phyloP scores from a whole-genome alignment of 2,888 invertebrate species.

The Synergus gifuensis region DNA sequence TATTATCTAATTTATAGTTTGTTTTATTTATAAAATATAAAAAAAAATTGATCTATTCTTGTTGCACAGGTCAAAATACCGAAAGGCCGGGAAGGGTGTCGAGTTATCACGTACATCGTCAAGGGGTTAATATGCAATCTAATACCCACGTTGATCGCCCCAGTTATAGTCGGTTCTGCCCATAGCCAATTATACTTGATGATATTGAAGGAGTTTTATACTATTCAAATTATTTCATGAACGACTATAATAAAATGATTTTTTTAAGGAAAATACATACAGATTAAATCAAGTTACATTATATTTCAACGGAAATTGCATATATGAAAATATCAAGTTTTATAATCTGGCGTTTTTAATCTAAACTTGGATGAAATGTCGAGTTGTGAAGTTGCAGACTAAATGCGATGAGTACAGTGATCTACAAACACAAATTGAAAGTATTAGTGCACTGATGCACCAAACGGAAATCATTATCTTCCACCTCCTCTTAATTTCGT shows the following conservation, averaged over 20 bases:
- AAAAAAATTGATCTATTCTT: too few relatives aligned
- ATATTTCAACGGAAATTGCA: too few relatives aligned
- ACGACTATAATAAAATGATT: not conserved
- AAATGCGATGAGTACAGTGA: constrained; percentile 16
- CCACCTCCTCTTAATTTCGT: constrained; percentile 13
- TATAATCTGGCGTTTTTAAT: constrained; percentile 14
- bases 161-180: not conserved
- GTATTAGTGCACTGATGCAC: not conserved
- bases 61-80: not conserved
- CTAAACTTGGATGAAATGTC: constrained; percentile 2
- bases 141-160: not conserved
- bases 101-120: not conserved
- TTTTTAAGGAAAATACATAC: too few relatives aligned
- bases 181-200: not conserved
- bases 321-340: not conserved
- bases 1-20: too few relatives aligned
- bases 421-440: not conserved
- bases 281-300: too few relatives aligned
- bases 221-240: not conserved
- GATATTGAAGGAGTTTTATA: not conserved
- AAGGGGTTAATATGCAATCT: constrained; percentile 5
- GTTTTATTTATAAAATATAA: too few relatives aligned
- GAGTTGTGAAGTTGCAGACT: not conserved
- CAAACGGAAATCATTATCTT: constrained; percentile 38
- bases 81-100: not conserved